Evolutionary conservation across 2,797 vertebrate species (phyloP).

Genomic region (Nyctalus aviator): DNA sequence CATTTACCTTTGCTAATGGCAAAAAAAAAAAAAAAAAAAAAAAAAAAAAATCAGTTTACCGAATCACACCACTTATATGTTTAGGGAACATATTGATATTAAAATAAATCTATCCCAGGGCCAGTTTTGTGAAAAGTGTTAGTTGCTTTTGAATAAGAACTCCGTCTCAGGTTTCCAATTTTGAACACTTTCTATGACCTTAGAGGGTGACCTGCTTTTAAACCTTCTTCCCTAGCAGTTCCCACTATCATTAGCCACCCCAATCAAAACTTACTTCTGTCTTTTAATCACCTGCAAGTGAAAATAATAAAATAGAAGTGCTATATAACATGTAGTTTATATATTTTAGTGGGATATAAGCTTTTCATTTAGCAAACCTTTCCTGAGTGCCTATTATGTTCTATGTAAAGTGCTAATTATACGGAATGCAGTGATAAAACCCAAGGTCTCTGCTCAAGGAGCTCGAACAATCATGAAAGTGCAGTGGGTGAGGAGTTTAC

Average conservation of each 20-base stretch:
- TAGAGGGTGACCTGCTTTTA: not conserved
- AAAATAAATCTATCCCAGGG: not conserved
- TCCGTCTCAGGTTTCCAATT: not conserved
- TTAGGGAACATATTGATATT: not conserved
- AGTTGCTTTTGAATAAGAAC: not conserved
- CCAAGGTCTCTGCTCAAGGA: not conserved
- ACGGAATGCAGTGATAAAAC: not conserved
- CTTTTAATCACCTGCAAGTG: not conserved
- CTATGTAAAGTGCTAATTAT: not conserved
- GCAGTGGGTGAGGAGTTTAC: no score
- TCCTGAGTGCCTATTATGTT: not conserved
- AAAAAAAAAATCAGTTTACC: not conserved
- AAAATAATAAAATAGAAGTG: not conserved
- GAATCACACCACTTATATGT: not conserved
- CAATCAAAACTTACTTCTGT: not conserved
- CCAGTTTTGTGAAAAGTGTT: constrained; percentile 12
- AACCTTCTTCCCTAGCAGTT: not conserved
- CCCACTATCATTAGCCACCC: fast-evolving
- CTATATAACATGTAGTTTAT: not conserved
- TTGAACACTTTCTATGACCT: not conserved
- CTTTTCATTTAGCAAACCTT: not conserved
- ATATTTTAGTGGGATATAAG: not conserved
- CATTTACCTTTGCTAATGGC: constrained; percentile 47
- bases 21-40: not conserved
- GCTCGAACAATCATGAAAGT: not conserved